Evolutionary conservation across 2,888 invertebrate genomes (phyloP).

Genomic region (Xestoiulus laeticollis): DNA sequence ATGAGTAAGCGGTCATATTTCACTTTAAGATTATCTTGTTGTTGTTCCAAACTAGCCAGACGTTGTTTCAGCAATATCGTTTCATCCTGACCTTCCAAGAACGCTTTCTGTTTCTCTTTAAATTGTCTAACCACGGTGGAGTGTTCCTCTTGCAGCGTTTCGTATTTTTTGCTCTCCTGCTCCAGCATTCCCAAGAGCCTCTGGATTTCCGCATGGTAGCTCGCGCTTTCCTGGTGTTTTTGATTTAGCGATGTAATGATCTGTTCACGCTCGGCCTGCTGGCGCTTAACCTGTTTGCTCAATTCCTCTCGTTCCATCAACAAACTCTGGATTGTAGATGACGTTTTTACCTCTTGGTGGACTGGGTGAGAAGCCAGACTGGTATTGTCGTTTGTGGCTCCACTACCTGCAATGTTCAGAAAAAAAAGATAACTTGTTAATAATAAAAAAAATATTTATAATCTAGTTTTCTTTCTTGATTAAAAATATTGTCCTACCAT

Average conservation of each 20-base stretch:
- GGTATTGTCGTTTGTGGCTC: neutral
- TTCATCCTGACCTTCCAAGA: constrained; percentile 64
- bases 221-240: constrained; percentile 85
- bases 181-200: constrained; percentile 67
- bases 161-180: constrained; percentile 59
- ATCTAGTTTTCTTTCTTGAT: no score
- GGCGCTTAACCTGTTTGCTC: constrained; percentile 77
- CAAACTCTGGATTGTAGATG: constrained; percentile 57
- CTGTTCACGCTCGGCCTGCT: constrained; percentile 64
- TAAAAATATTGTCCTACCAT: neutral
- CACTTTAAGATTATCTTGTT: constrained; percentile 60
- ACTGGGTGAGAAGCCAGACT: neutral
- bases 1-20: constrained; percentile 56
- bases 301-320: constrained; percentile 62
- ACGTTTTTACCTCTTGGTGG: constrained; percentile 56
- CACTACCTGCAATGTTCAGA: neutral
- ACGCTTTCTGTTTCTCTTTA: constrained; percentile 64
- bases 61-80: constrained; percentile 62
- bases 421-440: no score
- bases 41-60: constrained; percentile 62
- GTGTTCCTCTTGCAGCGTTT: constrained; percentile 61
- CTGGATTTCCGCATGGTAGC: constrained; percentile 87
- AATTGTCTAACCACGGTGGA: constrained; percentile 62
- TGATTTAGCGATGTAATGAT: constrained; percentile 70
- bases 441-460: no score